Percentiles rank a stretch among this genome's conserved stretches.
phyloP scores from a whole-genome alignment of 2,888 invertebrate genomes.

The Mythimna vitellina region DNA sequence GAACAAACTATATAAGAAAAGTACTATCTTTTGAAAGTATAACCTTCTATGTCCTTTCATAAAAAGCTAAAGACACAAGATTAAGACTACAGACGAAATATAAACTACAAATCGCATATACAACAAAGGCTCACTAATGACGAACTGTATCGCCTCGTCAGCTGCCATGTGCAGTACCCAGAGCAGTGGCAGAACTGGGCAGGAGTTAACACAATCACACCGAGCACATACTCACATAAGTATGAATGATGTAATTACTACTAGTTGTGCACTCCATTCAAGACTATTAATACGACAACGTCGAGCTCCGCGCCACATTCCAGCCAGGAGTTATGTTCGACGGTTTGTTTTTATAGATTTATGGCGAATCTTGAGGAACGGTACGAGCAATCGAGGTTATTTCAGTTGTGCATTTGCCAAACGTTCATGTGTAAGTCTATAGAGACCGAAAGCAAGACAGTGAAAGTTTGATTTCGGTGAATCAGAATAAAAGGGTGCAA shows the following conservation, averaged over 20 bases:
- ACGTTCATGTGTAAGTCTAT: not conserved
- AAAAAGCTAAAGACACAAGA: too few relatives aligned
- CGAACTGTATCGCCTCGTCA: conserved; percentile 7
- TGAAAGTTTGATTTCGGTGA: not conserved
- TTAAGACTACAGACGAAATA: not conserved
- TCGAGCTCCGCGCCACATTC: conserved; percentile 62
- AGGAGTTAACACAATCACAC: conserved; percentile 72
- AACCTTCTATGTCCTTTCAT: not conserved
- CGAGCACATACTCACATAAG: conserved; percentile 38
- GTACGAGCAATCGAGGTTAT: conserved; percentile 18
- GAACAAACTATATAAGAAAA: not conserved
- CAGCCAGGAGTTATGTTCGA: conserved; percentile 25
- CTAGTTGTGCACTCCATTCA: conserved; percentile 75
- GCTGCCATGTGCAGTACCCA: not conserved
- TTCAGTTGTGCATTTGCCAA: conserved; percentile 25
- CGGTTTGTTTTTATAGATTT: conserved; percentile 41
- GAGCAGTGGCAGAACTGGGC: conserved; percentile 19
- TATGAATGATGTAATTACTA: conserved; percentile 80
- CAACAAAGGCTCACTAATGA: conserved; percentile 2
- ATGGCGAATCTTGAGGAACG: conserved; percentile 30
- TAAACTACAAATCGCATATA: conserved; percentile 5
- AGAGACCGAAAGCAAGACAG: not conserved
- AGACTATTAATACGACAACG: conserved; percentile 74
- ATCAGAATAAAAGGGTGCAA: not conserved
- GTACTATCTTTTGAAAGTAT: not conserved